Conservation (phyloP, 1,140 invertebrate species). For the Chymomyza costata region DNA sequence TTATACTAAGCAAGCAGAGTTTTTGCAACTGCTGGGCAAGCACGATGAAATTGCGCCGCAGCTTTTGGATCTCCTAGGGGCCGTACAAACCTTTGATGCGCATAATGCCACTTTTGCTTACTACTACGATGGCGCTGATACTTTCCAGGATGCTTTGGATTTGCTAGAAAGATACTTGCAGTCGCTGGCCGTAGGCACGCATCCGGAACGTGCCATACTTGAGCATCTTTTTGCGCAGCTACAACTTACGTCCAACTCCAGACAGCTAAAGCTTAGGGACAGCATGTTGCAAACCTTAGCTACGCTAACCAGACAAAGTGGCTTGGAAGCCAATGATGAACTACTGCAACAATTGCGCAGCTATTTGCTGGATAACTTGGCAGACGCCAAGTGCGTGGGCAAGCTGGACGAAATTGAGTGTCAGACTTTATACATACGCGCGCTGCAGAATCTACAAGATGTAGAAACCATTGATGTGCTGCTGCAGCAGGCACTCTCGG, state of each 20-base stretch:
- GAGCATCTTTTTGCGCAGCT: slow-evolving; percentile 77
- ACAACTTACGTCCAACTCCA: slow-evolving; percentile 72
- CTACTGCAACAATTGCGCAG: slow-evolving; percentile 40
- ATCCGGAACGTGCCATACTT: slow-evolving; percentile 79
- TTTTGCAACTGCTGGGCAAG: slow-evolving; percentile 79
- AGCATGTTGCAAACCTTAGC: slow-evolving; percentile 81
- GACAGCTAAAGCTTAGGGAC: slow-evolving; percentile 79
- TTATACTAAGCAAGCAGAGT: slow-evolving; percentile 78
- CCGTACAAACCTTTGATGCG: slow-evolving; percentile 80
- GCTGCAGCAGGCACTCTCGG: slow-evolving; percentile 76
- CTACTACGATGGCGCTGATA: slow-evolving; percentile 78
- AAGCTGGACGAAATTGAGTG: slow-evolving; percentile 59
- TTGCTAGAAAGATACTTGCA: slow-evolving; percentile 84
- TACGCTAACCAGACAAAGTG: slow-evolving; percentile 78
- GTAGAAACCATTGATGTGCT: slow-evolving; percentile 78
- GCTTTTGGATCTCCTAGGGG: slow-evolving; percentile 82
- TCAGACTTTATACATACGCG: slow-evolving; percentile 80
- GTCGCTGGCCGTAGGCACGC: slow-evolving; percentile 80
- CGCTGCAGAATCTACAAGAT: slow-evolving; percentile 81
- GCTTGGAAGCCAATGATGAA: slow-evolving; percentile 45
- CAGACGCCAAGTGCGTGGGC: background rate
- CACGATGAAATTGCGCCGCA: slow-evolving; percentile 78
- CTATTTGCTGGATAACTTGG: slow-evolving; percentile 33
- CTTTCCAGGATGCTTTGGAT: slow-evolving; percentile 78
- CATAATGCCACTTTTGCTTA: slow-evolving; percentile 82